Conservation (phyloP, 2,113 vertebrate genomes). For the Cyprinodon brontotheroides region DNA sequence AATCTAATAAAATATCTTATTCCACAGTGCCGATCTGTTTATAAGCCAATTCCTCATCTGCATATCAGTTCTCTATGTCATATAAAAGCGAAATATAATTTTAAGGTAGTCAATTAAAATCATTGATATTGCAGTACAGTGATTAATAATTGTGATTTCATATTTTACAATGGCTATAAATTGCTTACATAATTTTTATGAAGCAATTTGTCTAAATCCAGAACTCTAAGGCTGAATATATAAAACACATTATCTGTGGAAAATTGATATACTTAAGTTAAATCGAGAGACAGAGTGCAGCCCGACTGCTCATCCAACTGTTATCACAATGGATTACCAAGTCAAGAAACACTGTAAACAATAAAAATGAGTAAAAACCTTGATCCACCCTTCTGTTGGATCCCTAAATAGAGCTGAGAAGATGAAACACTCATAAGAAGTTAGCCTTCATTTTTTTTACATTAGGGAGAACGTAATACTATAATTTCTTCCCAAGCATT, state of each 20-base stretch:
- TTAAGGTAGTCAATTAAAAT: not conserved
- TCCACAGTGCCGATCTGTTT: slow-evolving; percentile 5
- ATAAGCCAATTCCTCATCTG: slow-evolving; percentile 19
- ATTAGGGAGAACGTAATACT: too few species aligned
- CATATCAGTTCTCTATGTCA: slow-evolving; percentile 14
- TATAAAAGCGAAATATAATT: not conserved
- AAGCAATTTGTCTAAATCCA: not conserved
- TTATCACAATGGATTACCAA: slow-evolving; percentile 33
- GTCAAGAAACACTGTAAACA: slow-evolving; percentile 23
- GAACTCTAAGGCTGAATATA: not conserved
- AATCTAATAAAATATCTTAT: not conserved
- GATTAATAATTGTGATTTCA: not conserved
- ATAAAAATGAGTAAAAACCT: slow-evolving; percentile 35
- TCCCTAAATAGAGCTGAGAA: slow-evolving; percentile 14
- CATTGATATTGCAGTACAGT: not conserved
- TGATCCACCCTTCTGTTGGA: slow-evolving; percentile 52
- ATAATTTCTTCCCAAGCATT: too few species aligned
- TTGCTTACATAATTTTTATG: not conserved
- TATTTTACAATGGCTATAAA: not conserved
- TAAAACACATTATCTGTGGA: slow-evolving; percentile 11
- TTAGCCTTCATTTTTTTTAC: not conserved
- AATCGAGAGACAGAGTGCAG: slow-evolving; percentile 3
- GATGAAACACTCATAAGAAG: slow-evolving; percentile 41
- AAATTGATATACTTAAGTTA: not conserved
- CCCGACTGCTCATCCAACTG: slow-evolving; percentile 31